phyloP scores from a whole-genome alignment of 2,888 invertebrate species.

The Caenorhabditis panamensis region DNA sequence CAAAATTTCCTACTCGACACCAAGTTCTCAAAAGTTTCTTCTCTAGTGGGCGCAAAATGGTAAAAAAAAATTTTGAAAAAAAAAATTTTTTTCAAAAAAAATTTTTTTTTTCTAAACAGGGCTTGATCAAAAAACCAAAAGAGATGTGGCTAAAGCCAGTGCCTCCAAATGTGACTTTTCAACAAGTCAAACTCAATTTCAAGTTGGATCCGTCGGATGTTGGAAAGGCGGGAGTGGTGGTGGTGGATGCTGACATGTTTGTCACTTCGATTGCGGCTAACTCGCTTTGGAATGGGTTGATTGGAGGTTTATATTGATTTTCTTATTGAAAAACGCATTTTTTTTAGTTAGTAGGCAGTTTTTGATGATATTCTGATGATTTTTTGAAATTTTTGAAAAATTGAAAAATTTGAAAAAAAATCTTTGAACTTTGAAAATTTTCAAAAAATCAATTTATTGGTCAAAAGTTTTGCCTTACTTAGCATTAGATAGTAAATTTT shows the following conservation, averaged over 20 bases:
- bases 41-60: too few relatives aligned
- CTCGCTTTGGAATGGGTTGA: slow-evolving; percentile 48
- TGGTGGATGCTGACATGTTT: slow-evolving; percentile 24
- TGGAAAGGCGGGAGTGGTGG: slow-evolving; percentile 22
- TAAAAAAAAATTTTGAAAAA: too few relatives aligned
- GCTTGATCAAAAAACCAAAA: slow-evolving; percentile 21
- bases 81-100: too few relatives aligned
- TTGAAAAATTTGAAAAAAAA: slow-evolving; percentile 3
- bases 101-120: too few relatives aligned
- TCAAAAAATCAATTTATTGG: too few relatives aligned
- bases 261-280: slow-evolving; percentile 19
- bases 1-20: too few relatives aligned
- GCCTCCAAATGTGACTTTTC: background rate
- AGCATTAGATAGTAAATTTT: too few relatives aligned
- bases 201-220: slow-evolving; percentile 16
- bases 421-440: background rate
- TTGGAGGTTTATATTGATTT: slow-evolving; percentile 14
- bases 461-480: too few relatives aligned
- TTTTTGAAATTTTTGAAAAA: background rate
- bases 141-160: slow-evolving; percentile 27
- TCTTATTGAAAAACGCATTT: too few relatives aligned
- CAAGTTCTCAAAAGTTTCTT: too few relatives aligned
- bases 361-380: too few relatives aligned
- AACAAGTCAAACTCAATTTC: background rate
- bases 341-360: too few relatives aligned